phyloP scores from a whole-genome alignment of 2,888 invertebrate genomes.

The Melieria picta region DNA sequence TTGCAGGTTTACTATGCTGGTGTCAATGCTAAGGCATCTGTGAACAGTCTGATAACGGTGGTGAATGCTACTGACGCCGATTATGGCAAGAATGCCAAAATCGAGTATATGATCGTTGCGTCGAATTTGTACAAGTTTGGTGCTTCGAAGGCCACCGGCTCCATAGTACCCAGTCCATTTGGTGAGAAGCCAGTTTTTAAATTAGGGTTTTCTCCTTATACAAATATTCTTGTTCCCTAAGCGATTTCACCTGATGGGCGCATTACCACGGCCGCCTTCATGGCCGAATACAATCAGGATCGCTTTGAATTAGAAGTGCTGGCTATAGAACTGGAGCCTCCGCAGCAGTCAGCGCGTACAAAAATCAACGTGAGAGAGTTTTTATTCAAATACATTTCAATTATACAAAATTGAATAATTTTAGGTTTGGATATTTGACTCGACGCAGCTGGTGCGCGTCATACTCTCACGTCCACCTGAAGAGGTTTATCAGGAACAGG shows the following conservation, averaged over 20 bases:
- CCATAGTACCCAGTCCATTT: constrained; percentile 89
- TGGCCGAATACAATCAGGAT: constrained; percentile 91
- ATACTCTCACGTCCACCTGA: constrained; percentile 85
- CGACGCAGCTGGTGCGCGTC: constrained; percentile 83
- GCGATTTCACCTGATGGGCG: constrained; percentile 64
- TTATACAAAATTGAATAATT: not conserved
- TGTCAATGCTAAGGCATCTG: constrained; percentile 79
- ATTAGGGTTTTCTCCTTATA: not conserved
- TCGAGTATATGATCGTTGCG: constrained; percentile 83
- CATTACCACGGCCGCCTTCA: constrained; percentile 76
- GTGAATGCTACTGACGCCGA: constrained; percentile 87
- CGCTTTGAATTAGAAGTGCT: constrained; percentile 85
- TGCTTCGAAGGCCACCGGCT: constrained; percentile 80
- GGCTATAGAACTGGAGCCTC: constrained; percentile 82
- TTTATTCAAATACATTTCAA: not conserved
- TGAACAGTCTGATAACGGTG: constrained; percentile 79
- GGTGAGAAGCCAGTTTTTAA: constrained; percentile 41
- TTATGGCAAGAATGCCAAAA: constrained; percentile 82
- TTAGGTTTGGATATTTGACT: constrained; percentile 92
- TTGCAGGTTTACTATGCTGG: constrained; percentile 67
- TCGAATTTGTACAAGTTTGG: constrained; percentile 85
- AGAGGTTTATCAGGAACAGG: constrained; percentile 76
- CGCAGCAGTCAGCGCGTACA: constrained; percentile 79
- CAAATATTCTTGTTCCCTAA: constrained; percentile 28
- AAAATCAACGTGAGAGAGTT: constrained; percentile 77